Evolutionary conservation across 2,888 invertebrate genomes (phyloP).

Genomic region (Drosophila ustulata): DNA sequence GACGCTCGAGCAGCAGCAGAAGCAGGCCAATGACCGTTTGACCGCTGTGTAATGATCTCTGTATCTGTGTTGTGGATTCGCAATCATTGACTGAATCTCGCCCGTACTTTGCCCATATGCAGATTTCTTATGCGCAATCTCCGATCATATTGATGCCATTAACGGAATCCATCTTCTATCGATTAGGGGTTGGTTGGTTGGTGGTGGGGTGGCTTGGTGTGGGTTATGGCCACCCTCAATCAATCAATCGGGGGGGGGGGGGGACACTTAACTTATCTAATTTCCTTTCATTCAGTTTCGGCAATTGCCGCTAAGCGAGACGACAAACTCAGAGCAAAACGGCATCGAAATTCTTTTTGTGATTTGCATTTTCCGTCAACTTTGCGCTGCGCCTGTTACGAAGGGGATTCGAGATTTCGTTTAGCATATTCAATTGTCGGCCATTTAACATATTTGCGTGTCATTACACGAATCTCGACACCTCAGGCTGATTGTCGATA

Average conservation of each 20-base stretch:
- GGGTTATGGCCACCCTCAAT: constrained; percentile 2
- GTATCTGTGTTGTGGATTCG: constrained; percentile 28
- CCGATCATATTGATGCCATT: constrained; percentile 43
- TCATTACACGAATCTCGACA: constrained; percentile 36
- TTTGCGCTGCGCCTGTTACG: constrained; percentile 53
- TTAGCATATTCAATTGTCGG: constrained; percentile 66
- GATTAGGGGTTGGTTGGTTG: no score
- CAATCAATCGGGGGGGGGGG: background rate
- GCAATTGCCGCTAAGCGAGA: constrained; percentile 36
- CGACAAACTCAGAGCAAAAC: constrained; percentile 21
- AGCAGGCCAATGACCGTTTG: constrained; percentile 79
- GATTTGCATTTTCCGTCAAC: constrained; percentile 66
- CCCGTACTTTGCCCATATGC: constrained; percentile 41
- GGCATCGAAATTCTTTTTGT: constrained; percentile 12
- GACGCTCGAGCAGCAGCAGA: constrained; percentile 44
- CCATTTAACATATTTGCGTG: constrained; percentile 63
- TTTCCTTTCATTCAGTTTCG: constrained; percentile 67
- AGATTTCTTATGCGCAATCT: constrained; percentile 59
- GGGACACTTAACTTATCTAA: constrained; percentile 55
- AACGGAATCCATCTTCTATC: constrained; percentile 33
- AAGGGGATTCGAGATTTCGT: constrained; percentile 27
- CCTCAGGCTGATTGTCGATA: background rate
- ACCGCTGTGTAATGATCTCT: constrained; percentile 76
- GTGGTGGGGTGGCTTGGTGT: no score
- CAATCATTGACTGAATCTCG: constrained; percentile 31